Evolutionary conservation across 2,888 invertebrate genomes (phyloP).

Genomic region (Herminia tarsipennalis): DNA sequence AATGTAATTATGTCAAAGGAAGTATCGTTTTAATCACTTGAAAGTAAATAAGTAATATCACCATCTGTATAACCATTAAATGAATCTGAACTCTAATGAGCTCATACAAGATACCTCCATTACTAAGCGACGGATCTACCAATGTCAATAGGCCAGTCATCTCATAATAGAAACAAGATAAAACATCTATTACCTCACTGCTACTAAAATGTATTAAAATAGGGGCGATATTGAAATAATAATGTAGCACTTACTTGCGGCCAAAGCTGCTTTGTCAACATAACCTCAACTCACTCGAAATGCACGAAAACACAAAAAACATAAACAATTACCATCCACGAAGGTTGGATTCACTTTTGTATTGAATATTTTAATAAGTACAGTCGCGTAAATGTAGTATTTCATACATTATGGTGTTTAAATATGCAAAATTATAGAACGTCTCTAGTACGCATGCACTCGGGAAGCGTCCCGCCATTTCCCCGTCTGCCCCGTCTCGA

Average conservation of each 20-base stretch:
- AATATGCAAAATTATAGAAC: conserved; percentile 19
- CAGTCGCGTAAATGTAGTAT: conserved; percentile 15
- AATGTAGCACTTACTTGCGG: conserved; percentile 57
- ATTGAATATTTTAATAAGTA: conserved; percentile 31
- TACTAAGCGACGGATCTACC: not conserved
- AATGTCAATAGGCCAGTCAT: conserved; percentile 6
- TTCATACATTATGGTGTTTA: conserved; percentile 19
- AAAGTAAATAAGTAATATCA: conserved; percentile 6
- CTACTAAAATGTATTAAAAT: conserved; percentile 9
- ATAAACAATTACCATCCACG: conserved; percentile 14
- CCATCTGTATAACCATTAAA: not conserved
- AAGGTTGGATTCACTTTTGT: conserved; percentile 32
- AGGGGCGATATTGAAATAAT: conserved; percentile 13
- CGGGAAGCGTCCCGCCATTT: conserved; percentile 20
- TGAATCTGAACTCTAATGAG: conserved; percentile 7
- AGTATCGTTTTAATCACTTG: conserved; percentile 9
- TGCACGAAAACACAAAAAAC: conserved; percentile 21
- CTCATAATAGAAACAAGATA: conserved; percentile 1
- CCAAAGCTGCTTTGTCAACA: conserved; percentile 72
- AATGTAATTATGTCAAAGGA: conserved; percentile 21
- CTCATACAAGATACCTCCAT: not conserved
- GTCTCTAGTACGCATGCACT: conserved; percentile 38
- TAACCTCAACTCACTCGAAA: conserved; percentile 62
- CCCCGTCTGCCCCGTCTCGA: conserved; percentile 10
- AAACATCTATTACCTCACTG: conserved; percentile 1